Evolutionary conservation across 1,140 invertebrate species (phyloP).

Genomic region (Platyscapa corneri): DNA sequence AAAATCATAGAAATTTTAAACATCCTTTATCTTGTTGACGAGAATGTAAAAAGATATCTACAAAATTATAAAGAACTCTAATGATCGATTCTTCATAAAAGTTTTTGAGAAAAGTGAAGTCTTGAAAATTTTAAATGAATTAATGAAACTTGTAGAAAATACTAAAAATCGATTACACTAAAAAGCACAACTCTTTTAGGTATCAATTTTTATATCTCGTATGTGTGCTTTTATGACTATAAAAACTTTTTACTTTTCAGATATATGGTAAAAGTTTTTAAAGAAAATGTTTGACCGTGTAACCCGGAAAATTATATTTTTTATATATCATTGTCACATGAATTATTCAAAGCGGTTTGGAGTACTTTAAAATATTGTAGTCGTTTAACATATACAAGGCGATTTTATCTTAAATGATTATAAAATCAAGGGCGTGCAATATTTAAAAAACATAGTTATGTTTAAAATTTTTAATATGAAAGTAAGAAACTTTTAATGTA

Average conservation of each 20-base stretch:
- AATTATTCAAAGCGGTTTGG: too few relatives aligned
- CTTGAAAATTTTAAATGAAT: background rate
- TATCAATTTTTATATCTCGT: background rate
- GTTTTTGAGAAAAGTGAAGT: background rate
- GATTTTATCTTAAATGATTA: too few relatives aligned
- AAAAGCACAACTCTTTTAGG: background rate
- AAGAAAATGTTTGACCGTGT: background rate
- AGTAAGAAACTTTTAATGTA: too few relatives aligned
- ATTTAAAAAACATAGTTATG: too few relatives aligned
- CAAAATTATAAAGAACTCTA: background rate
- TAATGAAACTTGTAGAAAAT: background rate
- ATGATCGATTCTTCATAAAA: background rate
- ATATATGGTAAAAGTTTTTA: background rate
- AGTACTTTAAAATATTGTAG: too few relatives aligned
- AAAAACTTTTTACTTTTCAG: background rate
- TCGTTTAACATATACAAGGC: too few relatives aligned
- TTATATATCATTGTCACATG: too few relatives aligned
- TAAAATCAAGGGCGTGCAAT: too few relatives aligned
- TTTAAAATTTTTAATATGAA: too few relatives aligned
- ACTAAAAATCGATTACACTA: background rate
- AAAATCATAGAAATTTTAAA: background rate
- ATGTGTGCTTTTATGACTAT: background rate
- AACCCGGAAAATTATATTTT: too few relatives aligned
- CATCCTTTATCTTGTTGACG: background rate
- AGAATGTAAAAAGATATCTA: background rate